Conservation (phyloP, 2,797 vertebrate genomes). For the Tadarida brasiliensis region DNA sequence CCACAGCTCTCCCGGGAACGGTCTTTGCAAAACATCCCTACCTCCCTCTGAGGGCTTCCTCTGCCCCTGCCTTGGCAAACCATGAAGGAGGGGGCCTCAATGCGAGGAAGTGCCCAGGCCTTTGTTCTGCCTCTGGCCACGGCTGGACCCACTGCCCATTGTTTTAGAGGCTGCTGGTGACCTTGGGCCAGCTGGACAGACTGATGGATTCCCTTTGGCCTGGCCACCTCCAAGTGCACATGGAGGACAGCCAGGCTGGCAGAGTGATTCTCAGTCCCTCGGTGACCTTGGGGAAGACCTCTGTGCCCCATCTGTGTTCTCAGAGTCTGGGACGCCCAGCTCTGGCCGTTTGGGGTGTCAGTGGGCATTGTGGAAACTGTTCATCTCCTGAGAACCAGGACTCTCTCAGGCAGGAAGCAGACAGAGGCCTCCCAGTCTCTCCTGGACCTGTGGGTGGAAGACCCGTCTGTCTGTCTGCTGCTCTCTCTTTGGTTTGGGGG, state of each 20-base stretch:
- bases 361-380: not conserved
- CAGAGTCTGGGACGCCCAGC: not conserved
- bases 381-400: not conserved
- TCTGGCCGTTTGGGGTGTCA: not conserved
- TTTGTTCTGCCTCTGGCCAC: slow-evolving; percentile 85
- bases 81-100: slow-evolving; percentile 87
- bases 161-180: slow-evolving; percentile 56
- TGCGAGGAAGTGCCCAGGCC: slow-evolving; percentile 86
- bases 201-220: not conserved
- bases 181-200: slow-evolving; percentile 64
- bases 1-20: slow-evolving; percentile 80
- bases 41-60: slow-evolving; percentile 86
- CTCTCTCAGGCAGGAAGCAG: not conserved
- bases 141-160: slow-evolving; percentile 73
- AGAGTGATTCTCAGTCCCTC: not conserved
- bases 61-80: slow-evolving; percentile 87
- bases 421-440: not conserved
- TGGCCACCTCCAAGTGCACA: not conserved
- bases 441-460: not conserved
- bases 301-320: not conserved
- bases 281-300: not conserved
- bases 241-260: slow-evolving; percentile 5
- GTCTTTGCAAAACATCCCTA: slow-evolving; percentile 86
- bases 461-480: not conserved
- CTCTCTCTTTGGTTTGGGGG: not conserved